Evolutionary conservation across 2,888 invertebrate genomes (phyloP), one percentile per base, ranked within the genome.

Genomic region (Augochlorella aurata): DNA sequence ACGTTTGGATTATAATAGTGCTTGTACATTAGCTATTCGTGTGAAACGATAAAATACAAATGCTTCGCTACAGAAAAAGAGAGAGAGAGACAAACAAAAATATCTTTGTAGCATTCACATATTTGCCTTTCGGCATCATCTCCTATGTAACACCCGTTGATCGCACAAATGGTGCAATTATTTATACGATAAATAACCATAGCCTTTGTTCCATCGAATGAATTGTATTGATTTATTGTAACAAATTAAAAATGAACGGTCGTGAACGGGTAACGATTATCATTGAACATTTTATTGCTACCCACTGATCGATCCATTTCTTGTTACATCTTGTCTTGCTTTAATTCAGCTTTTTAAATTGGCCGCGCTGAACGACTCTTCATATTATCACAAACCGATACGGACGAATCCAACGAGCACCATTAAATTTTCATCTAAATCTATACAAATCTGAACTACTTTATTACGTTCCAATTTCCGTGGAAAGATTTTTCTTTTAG

Each of bases 21-120:
- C 91, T 91, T 90, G 90, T 90, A 90, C 84, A 90, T 89, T 91
- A 88, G 89, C 83, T 77, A 77, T 79, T 88, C 86, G 84, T 86
- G 87, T 89, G 85, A 68, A 86, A 86, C 79, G 70, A 82, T 69
- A 77, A 85, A 87, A 86, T 85, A 80, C 81, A 87, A 83, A 86
- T 86, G 89, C 89, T 90, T 90, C 87, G 88, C 89, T 89, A 88
- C 80, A 81, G 83, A 81, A 63, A 50, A n/a, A 18, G 58, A 58
- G 14, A 63, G 29, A 50, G 49, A 29, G 61, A 38, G 65, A 16
- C n/a, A 74, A 83, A 74, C 58, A 54, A 79, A 63, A 79, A 79
- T 81, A 79, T 83, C 83, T 86, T 88, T 83, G 77, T 84, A 81
- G 88, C 81, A 80, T 85, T 79, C 79, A 86, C 52, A 77, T 76